These are phyloP conservation scores for Pterostichus madidus DNA, from an alignment of 2,888 invertebrate species.

Conservation along the genomic window DNA sequence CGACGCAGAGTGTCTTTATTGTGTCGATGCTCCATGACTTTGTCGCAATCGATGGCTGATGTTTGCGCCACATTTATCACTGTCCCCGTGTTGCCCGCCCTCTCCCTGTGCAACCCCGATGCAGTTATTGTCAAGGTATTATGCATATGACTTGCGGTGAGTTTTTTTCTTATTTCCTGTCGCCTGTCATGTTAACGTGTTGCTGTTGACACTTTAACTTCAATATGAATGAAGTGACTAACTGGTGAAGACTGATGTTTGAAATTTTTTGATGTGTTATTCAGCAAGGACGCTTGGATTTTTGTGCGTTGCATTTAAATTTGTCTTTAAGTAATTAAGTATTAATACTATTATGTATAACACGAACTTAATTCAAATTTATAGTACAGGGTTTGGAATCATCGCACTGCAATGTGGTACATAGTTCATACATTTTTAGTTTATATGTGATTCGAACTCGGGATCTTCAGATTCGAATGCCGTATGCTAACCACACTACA, in stretches of 20 bases:
- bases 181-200: slow-evolving; percentile 54
- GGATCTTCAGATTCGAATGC: too few species aligned
- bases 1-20: slow-evolving; percentile 35
- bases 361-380: too few species aligned
- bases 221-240: slow-evolving; percentile 42
- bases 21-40: slow-evolving; percentile 40
- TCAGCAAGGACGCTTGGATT: background rate
- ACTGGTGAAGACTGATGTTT: slow-evolving; percentile 26
- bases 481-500: too few species aligned
- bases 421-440: too few species aligned
- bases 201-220: slow-evolving; percentile 45
- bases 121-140: slow-evolving; percentile 38
- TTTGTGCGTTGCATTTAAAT: background rate
- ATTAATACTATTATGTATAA: too few species aligned
- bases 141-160: slow-evolving; percentile 41
- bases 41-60: slow-evolving; percentile 34
- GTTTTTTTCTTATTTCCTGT: slow-evolving; percentile 53
- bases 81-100: slow-evolving; percentile 3
- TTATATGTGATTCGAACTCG: too few species aligned
- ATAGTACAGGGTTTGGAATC: too few species aligned
- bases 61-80: slow-evolving; percentile 54
- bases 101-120: background rate
- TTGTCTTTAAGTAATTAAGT: too few species aligned
- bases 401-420: too few species aligned
- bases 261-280: slow-evolving; percentile 28